Evolutionary conservation across 2,113 vertebrate species (phyloP), one percentile per base, ranked within the genome.

Genomic region (Oriolus oriolus): DNA sequence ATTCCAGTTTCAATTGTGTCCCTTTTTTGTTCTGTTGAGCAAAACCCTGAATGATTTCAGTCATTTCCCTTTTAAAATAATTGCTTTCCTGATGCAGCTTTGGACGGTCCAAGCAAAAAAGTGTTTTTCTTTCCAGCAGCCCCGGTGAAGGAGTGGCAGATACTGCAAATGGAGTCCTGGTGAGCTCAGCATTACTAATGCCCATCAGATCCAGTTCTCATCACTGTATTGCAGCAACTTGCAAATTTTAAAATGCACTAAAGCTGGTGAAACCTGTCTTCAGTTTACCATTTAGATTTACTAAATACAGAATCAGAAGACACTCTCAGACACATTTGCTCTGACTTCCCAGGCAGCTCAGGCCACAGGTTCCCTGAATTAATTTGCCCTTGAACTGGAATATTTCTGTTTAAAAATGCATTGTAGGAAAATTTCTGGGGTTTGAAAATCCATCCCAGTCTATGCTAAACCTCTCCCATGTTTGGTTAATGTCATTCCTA

Each of bases 131-230:
- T 83, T 60, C 50, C 61, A 73, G 63, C 85, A 74, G 63, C 16
- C 33, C 71, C 1, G 0, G 15, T 21, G 56, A 90, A 88, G 88
- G 68, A 94, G 76, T 35, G 61, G 89, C 87, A 87, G 84, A 54
- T 37, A 44, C 22, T 31, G 69, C 52, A 35, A 54, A 41, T 2
- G 53, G 59, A 93, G 59, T 54, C 1, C 3, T 77, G 56, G 63
- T 94, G 74, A 94, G 78, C 92, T 96, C 94, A 96, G 89, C 87
- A 90, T 95, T 91, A 91, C 54, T 93, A 90, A 96, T 74, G 33
- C 87, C 80, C 87, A 88, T 92, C 86, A 84, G 76, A 92, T 78
- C 79, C 74, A 50, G 79, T 96, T 96, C 90, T 95, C 92, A 82
- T 92, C 88, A 89, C 56, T 45, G 37, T 39, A 70, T 23, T 50